Percentiles rank a stretch among this genome's conserved stretches.
These are phyloP conservation scores for Fistularia tabacaria DNA, from an alignment of 2,797 vertebrate genomes.

Conservation along the genomic window DNA sequence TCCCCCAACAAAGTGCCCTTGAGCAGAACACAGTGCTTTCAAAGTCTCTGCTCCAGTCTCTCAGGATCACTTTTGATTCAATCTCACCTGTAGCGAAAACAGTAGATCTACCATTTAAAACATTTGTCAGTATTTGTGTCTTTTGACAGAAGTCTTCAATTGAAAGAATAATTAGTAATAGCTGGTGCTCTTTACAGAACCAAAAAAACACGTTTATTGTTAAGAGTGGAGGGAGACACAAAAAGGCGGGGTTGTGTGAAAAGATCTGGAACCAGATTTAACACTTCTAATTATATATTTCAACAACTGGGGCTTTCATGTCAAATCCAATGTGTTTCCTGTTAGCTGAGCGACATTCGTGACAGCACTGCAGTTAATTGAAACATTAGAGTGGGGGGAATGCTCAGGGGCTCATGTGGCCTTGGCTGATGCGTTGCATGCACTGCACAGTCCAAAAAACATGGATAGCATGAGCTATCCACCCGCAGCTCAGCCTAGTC, in stretches of 20 bases:
- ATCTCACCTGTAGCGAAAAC: slow-evolving; percentile 5
- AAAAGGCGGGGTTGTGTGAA: slow-evolving; percentile 30
- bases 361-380: slow-evolving; percentile 74
- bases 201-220: slow-evolving; percentile 9
- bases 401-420: slow-evolving; percentile 62
- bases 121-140: neutral
- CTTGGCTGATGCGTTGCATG: slow-evolving; percentile 62
- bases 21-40: slow-evolving; percentile 14
- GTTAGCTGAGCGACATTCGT: slow-evolving; percentile 66
- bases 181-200: neutral
- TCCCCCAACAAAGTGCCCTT: slow-evolving; percentile 15
- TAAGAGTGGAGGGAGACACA: neutral
- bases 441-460: slow-evolving; percentile 50
- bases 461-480: slow-evolving; percentile 50
- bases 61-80: neutral
- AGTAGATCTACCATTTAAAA: too few species aligned
- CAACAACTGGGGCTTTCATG: slow-evolving; percentile 61
- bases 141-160: neutral
- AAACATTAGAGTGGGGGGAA: slow-evolving; percentile 65
- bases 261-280: slow-evolving; percentile 61
- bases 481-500: slow-evolving; percentile 44
- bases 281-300: slow-evolving; percentile 69
- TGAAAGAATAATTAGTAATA: neutral
- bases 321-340: slow-evolving; percentile 70
- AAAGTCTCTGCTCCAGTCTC: slow-evolving; percentile 4